phyloP scores from a whole-genome alignment of 2,113 vertebrate species.

The Cyphomyrus discorhynchus region DNA sequence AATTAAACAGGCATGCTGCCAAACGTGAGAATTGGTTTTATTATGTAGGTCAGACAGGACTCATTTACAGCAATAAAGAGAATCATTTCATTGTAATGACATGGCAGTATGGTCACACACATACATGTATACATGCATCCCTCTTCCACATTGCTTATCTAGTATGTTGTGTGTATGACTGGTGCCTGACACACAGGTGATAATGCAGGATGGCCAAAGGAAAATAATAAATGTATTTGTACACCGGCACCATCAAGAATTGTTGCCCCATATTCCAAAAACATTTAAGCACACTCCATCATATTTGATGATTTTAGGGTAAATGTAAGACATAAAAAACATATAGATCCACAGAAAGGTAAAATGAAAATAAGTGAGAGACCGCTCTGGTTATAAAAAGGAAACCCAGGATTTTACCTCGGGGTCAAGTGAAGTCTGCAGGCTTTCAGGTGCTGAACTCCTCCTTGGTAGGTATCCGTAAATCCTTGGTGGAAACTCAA shows the following conservation, averaged over 20 bases:
- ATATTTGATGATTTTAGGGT: neutral
- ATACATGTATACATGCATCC: neutral
- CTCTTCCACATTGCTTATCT: neutral
- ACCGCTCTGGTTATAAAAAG: neutral
- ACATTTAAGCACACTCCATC: neutral
- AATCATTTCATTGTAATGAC: neutral
- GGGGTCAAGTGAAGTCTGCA: neutral
- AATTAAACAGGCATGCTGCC: conserved; percentile 8
- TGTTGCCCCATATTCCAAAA: neutral
- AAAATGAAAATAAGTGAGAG: neutral
- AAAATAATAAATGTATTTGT: neutral
- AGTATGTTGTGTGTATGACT: neutral
- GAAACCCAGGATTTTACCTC: neutral
- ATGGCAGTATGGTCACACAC: neutral
- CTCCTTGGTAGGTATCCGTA: neutral
- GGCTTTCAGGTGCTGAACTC: neutral
- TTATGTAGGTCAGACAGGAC: neutral
- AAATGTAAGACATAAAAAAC: neutral
- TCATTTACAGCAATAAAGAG: neutral
- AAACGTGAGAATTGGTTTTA: neutral
- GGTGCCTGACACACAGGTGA: neutral
- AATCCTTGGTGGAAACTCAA: neutral
- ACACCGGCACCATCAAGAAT: neutral
- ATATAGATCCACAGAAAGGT: neutral
- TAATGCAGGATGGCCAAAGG: neutral